These are phyloP conservation scores for Cassiopea andromeda DNA, from an alignment of 30 jellyfish, hydroid and myxozoan species.

Conservation along the genomic window DNA sequence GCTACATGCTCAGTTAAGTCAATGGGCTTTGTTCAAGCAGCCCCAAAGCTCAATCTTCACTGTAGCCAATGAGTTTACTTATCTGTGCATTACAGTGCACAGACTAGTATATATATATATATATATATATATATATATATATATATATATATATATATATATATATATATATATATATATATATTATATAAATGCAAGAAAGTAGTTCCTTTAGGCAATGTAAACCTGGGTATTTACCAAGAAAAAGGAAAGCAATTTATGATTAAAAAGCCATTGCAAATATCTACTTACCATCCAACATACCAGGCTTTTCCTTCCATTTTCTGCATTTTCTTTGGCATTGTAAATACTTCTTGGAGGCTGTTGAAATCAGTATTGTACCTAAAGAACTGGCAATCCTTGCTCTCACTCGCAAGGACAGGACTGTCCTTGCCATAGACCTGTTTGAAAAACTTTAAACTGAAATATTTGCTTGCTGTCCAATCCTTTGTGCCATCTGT, in stretches of 20 bases:
- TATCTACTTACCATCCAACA: slow-evolving; percentile 88
- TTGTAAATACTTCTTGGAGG: slow-evolving; percentile 75
- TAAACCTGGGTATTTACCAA: too few relatives aligned
- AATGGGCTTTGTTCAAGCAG: too few relatives aligned
- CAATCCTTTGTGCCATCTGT: slow-evolving; percentile 90
- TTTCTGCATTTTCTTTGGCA: slow-evolving; percentile 81
- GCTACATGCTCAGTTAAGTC: too few relatives aligned
- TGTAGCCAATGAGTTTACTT: too few relatives aligned
- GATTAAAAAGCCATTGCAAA: not conserved
- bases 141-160: too few relatives aligned
- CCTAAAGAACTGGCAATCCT: slow-evolving; percentile 91
- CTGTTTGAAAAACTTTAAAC: slow-evolving; percentile 67
- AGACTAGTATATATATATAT: too few relatives aligned
- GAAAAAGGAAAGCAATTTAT: not conserved
- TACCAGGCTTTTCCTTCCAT: slow-evolving; percentile 95
- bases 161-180: too few relatives aligned
- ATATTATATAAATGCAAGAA: too few relatives aligned
- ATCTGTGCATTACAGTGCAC: too few relatives aligned
- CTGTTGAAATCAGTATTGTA: slow-evolving; percentile 80
- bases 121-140: too few relatives aligned
- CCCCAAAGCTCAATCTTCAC: too few relatives aligned
- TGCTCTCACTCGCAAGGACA: slow-evolving; percentile 66
- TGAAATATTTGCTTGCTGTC: slow-evolving; percentile 82
- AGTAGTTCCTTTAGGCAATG: not conserved
- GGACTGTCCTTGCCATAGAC: slow-evolving; percentile 89